These are phyloP conservation scores for Drosophila silvestris DNA, from an alignment of 2,888 invertebrate species.

Conservation along the genomic window DNA sequence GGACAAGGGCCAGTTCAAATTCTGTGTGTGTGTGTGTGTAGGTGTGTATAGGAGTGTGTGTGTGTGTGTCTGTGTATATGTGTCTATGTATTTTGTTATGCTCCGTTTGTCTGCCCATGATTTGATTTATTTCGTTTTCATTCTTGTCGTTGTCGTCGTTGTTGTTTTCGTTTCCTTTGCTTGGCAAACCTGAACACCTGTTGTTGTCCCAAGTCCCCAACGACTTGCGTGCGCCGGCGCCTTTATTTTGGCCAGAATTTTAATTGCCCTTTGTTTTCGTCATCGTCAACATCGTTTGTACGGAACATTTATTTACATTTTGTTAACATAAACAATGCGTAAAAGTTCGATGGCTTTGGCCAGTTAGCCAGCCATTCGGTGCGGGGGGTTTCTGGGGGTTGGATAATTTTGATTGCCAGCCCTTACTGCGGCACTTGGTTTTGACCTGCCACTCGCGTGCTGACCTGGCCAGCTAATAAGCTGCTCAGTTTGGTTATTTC, in stretches of 20 bases:
- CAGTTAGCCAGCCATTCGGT: conserved; percentile 1
- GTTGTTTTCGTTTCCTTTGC: conserved; percentile 30
- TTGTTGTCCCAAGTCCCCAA: conserved; percentile 47
- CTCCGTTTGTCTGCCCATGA: conserved; percentile 59
- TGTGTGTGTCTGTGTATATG: conserved; percentile 9
- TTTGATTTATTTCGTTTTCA: conserved; percentile 71
- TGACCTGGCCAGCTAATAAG: conserved; percentile 66
- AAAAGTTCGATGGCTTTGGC: conserved; percentile 77
- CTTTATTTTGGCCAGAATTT: conserved; percentile 64
- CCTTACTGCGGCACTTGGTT: conserved; percentile 43
- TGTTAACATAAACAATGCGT: conserved; percentile 82
- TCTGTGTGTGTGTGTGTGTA: neutral
- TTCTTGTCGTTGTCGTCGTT: conserved; percentile 15
- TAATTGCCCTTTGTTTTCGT: conserved; percentile 81
- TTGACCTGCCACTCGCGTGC: conserved; percentile 58
- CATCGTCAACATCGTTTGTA: conserved; percentile 72
- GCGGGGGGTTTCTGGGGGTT: conserved; percentile 1
- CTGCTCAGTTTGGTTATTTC: conserved; percentile 63
- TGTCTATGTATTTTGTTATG: conserved; percentile 40
- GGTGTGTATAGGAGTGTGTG: neutral
- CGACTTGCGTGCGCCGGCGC: conserved; percentile 67
- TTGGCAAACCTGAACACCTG: conserved; percentile 68
- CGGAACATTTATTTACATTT: conserved; percentile 81
- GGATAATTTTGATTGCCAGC: conserved; percentile 70
- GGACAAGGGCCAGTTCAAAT: conserved; percentile 35